Base-by-base conservation (phyloP, 2,113 vertebrate species). In the Trinectes maculatus region DNA sequence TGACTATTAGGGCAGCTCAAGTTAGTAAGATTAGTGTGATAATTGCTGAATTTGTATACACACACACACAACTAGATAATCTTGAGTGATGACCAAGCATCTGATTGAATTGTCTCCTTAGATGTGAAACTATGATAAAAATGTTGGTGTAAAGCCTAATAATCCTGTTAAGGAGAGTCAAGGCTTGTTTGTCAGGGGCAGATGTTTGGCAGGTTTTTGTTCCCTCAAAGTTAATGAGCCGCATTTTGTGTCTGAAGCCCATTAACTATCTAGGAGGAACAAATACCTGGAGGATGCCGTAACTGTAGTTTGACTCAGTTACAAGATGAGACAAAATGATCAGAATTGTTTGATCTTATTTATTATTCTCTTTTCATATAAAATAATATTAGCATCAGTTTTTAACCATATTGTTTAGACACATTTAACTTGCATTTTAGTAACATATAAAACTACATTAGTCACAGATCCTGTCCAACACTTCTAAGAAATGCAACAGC, bases 151-250 rank as follows among this genome's bases (percentile, higher is more conserved):
- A 26, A 53, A 63, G 29, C 58, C 33, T 21, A 47, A 68, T 70
- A 75, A 77, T 82, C 77, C 25, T 18, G 51, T 75, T 74, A 77
- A 67, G 58, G 24, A 34, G 39, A 65, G 62, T 62, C 65, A 69
- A 44, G 49, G 53, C 49, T 54, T 62, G 57, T 63, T 77, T 69
- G 70, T 72, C 76, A 79, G 78, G 78, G 76, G 77, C 70, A 80
- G 63, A 58, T 76, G 60, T 77, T 60, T 73, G 46, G 44, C 58
- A 73, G 36, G 51, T 60, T 80, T 72, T 67, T 66, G 67, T 83
- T 69, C 61, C 56, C 52, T 74, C 53, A 70, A 82, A 78, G 40
- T 78, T 78, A 78, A 83, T 83, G 71, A 83, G 71, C 66, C 56
- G 13, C 60, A 75, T 44, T 63, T 71, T 58, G 63, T 82, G 71